Conservation (phyloP, 2,888 invertebrate genomes). For the Lamproptera curius region DNA sequence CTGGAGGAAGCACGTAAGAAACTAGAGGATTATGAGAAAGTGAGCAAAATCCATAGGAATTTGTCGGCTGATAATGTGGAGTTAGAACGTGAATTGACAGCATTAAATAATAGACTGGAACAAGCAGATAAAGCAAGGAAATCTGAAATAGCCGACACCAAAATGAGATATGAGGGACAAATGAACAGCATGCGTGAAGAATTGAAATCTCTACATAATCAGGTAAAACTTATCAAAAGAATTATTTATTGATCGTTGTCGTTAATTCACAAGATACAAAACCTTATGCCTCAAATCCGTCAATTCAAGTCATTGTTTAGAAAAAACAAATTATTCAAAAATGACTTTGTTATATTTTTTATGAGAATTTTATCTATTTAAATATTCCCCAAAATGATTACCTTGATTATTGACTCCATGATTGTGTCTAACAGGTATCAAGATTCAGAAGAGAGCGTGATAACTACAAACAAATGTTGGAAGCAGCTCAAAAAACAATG, state of each 20-base stretch:
- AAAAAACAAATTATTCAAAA: too few relatives aligned
- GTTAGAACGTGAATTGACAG: constrained; percentile 86
- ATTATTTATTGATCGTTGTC: not conserved
- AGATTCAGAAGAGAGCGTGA: constrained; percentile 93
- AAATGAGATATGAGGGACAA: constrained; percentile 91
- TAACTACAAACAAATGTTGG: constrained; percentile 92
- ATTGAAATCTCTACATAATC: constrained; percentile 87
- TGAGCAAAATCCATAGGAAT: constrained; percentile 89
- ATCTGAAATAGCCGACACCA: constrained; percentile 87
- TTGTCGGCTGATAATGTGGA: constrained; percentile 86
- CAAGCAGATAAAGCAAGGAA: constrained; percentile 86
- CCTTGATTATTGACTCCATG: too few relatives aligned
- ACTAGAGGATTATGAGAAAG: constrained; percentile 90
- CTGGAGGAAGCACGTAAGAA: constrained; percentile 89
- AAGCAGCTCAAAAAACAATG: constrained; percentile 91
- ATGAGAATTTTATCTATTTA: too few relatives aligned
- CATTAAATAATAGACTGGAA: constrained; percentile 81
- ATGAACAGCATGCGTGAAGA: constrained; percentile 89
- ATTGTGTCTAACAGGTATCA: constrained; percentile 58
- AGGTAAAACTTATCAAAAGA: too few relatives aligned
- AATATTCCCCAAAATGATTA: too few relatives aligned
- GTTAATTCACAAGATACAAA: too few relatives aligned
- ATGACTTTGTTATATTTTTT: too few relatives aligned
- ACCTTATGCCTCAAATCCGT: too few relatives aligned
- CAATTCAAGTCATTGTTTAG: too few relatives aligned